Base-by-base conservation (phyloP, 2,113 vertebrate genomes). In the Ictalurus punctatus region DNA sequence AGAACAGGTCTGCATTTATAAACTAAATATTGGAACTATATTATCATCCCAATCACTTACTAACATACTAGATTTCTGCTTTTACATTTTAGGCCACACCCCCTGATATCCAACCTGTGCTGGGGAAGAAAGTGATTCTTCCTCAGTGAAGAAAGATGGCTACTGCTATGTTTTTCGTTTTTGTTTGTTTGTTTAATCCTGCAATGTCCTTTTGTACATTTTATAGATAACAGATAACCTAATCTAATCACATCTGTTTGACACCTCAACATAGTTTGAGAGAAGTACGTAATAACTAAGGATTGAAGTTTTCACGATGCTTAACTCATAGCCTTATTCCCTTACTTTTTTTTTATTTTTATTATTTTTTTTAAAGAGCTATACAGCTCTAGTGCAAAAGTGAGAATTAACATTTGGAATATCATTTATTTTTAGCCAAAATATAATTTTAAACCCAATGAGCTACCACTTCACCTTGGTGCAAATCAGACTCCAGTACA, bases 401-500 rank as follows among this genome's bases (percentile, higher is more conserved):
- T n/a, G 27, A 63, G 61, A 27, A 67, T n/a, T 67, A 67, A n/a
- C 63, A 67, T 3, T 69, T 69, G 65, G 9, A n/a, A 69, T 14
- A 19, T 37, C 7, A 37, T 30, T 16, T 30, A 13, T 34, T 14
- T 71, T 34, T 71, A 2, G 27, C 27, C 27, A 65, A 65, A 10
- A 65, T 25, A 67, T 30, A 30, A 1, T 69, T 69, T 69, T 69
- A 30, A 30, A 69, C 10, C n/a, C 25, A 19, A 27, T 48, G 7
- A 40, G 8, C 44, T 6, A 6, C 25, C 13, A 52, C 9, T 19
- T 81, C 14, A 59, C 9, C 14, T 54, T 27, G 14, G 19, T 58
- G 12, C 61, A 86, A 90, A 89, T 93, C 88, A 93, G 84, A 93
- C 90, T 30, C 80, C 83, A 90, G 90, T 89, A 93, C 93, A 90